Evolutionary conservation across 1,140 invertebrate species (phyloP).

Genomic region (Acromyrmex echinatior): DNA sequence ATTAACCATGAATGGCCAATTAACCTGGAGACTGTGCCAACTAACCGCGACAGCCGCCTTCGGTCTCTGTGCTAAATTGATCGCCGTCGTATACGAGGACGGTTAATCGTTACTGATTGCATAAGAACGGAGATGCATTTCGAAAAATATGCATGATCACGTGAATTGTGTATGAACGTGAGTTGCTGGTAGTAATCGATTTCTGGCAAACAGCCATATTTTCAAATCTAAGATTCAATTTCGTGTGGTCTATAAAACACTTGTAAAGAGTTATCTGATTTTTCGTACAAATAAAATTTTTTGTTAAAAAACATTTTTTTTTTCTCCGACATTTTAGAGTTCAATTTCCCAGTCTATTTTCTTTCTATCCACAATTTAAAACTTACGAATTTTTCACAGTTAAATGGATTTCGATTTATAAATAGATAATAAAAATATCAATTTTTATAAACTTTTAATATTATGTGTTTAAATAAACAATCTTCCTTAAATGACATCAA

Average conservation of each 20-base stretch:
- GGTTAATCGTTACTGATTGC: conserved; percentile 69
- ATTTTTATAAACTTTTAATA: neutral
- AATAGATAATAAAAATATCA: neutral
- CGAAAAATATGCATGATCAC: conserved; percentile 19
- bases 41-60: conserved; percentile 79
- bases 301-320: neutral
- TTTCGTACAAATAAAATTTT: neutral
- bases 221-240: conserved; percentile 9
- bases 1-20: conserved; percentile 86
- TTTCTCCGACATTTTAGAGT: neutral
- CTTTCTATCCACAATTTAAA: neutral
- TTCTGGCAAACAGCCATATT: conserved; percentile 30
- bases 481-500: neutral
- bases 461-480: neutral
- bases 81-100: conserved; percentile 45
- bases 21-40: conserved; percentile 83
- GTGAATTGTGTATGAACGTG: neutral
- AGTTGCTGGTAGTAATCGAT: neutral
- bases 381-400: neutral
- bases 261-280: neutral
- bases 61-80: conserved; percentile 69
- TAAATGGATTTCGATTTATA: neutral
- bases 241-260: neutral
- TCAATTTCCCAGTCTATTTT: neutral
- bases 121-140: conserved; percentile 31